These are phyloP conservation scores for Gnathonemus echidnorhynchus DNA, from an alignment of 2,113 vertebrate species.

Conservation along the genomic window DNA sequence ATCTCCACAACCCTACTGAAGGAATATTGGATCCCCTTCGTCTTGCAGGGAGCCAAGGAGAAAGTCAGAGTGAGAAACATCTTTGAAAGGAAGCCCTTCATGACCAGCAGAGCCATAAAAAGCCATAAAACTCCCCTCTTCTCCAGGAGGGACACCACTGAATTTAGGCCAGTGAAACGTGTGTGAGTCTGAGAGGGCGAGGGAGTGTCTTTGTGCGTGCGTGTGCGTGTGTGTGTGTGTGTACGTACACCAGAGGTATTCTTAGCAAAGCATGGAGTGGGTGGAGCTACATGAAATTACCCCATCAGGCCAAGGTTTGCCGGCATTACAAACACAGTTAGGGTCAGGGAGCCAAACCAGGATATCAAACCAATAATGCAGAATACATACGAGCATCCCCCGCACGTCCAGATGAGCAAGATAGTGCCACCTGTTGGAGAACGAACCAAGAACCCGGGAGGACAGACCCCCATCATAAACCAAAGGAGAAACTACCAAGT, in stretches of 20 bases:
- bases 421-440: not conserved
- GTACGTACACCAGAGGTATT: not conserved
- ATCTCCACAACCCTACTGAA: not conserved
- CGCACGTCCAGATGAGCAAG: not conserved
- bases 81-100: not conserved
- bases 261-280: not conserved
- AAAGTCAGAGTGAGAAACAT: not conserved
- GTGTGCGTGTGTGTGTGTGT: not conserved
- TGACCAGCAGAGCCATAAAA: not conserved
- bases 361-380: not conserved
- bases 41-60: not conserved
- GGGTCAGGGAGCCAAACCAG: not conserved
- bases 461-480: not conserved
- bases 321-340: not conserved
- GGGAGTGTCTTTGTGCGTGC: not conserved
- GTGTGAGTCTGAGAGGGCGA: not conserved
- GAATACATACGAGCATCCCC: not conserved
- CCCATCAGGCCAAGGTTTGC: not conserved
- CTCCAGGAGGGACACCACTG: not conserved
- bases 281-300: not conserved
- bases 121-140: not conserved
- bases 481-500: conserved; percentile 33
- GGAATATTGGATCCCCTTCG: not conserved
- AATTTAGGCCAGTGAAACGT: not conserved
- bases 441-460: not conserved